Percentiles rank a stretch among this genome's conserved stretches.
Evolutionary conservation across 2,888 invertebrate species (phyloP).

Genomic region (Eustalomyia histrio): DNA sequence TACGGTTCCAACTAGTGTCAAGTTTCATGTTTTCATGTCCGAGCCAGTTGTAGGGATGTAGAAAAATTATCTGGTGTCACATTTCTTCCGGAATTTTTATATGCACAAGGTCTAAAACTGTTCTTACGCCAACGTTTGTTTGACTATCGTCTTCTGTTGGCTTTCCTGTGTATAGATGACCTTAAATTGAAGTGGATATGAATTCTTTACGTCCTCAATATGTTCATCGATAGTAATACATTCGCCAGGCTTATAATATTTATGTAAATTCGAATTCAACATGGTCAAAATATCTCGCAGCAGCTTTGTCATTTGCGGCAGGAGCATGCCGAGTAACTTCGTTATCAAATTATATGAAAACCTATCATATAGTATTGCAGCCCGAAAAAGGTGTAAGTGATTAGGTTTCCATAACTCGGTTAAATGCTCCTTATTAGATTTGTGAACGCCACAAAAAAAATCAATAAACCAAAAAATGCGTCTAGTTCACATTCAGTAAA

Average conservation of each 20-base stretch:
- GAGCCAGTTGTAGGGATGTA: too few relatives aligned
- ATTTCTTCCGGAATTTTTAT: too few relatives aligned
- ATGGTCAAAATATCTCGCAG: not conserved
- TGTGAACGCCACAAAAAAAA: constrained; percentile 1
- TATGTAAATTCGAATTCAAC: constrained; percentile 7
- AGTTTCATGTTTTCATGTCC: too few relatives aligned
- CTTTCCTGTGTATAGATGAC: constrained; percentile 6
- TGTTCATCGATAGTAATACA: not conserved
- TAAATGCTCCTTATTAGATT: constrained; percentile 5
- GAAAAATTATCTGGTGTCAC: too few relatives aligned
- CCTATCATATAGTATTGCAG: not conserved
- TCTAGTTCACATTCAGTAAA: not conserved
- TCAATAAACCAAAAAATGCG: constrained; percentile 7
- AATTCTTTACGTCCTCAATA: not conserved
- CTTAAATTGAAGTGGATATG: not conserved
- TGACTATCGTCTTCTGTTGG: not conserved
- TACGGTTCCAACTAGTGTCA: too few relatives aligned
- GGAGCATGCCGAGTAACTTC: too few relatives aligned
- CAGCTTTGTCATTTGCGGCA: constrained; percentile 1
- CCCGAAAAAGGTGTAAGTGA: not conserved
- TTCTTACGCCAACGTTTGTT: constrained; percentile 2
- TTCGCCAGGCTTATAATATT: constrained; percentile 9
- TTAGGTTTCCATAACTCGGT: constrained; percentile 8
- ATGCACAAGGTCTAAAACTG: constrained; percentile 2
- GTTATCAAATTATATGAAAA: not conserved